These are phyloP conservation scores for Neotragus moschatus DNA, from an alignment of 2,113 vertebrate genomes.

Conservation along the genomic window DNA sequence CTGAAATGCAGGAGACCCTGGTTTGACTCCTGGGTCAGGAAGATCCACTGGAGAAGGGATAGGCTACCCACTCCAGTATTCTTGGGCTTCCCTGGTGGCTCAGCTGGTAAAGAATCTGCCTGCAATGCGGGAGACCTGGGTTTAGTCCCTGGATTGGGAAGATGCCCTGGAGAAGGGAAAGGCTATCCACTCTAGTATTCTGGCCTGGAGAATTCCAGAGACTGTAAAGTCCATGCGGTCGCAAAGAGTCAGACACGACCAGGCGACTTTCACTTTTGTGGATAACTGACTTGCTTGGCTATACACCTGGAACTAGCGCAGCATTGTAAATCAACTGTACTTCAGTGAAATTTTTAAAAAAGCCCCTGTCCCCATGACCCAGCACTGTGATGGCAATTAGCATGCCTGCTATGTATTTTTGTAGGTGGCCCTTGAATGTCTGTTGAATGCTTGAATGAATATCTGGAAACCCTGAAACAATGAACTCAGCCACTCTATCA, in stretches of 20 bases:
- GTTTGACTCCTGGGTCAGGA: neutral
- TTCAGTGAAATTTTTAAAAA: neutral
- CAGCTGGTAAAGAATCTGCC: neutral
- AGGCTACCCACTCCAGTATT: neutral
- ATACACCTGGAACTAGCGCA: neutral
- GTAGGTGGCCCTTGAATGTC: neutral
- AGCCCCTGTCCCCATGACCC: neutral
- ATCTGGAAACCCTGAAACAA: neutral
- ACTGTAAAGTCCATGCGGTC: neutral
- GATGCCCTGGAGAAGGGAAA: neutral
- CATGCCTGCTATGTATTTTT: neutral
- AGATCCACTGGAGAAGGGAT: neutral
- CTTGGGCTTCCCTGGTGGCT: neutral
- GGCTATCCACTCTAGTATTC: neutral
- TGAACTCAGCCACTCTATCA: neutral
- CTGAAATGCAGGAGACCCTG: accelerated
- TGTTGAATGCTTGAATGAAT: neutral
- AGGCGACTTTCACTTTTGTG: accelerated
- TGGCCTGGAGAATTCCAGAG: neutral
- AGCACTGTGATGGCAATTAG: neutral
- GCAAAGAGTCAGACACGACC: accelerated
- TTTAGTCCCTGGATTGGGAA: neutral
- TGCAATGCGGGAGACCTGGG: neutral
- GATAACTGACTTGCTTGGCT: neutral
- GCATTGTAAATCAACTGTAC: neutral